Conservation (phyloP, 2,797 vertebrate species). For the Platalea minor region DNA sequence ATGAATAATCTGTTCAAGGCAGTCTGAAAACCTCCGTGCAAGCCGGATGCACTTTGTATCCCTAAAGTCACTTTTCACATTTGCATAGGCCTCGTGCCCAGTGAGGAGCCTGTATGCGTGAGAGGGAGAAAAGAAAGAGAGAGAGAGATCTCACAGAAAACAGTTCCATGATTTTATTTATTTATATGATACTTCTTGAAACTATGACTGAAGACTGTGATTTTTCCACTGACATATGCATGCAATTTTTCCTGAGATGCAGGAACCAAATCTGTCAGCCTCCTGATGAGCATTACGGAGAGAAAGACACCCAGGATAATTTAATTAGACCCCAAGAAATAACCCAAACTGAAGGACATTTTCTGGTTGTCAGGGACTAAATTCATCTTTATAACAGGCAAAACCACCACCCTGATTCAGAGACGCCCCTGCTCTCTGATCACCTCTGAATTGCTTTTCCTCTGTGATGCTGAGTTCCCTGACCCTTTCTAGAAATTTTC, state of each 20-base stretch:
- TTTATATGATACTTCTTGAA: background rate
- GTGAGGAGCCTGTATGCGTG: background rate
- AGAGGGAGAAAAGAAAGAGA: background rate
- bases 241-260: constrained; percentile 36
- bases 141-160: background rate
- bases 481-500: background rate
- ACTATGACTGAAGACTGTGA: constrained; percentile 33
- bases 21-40: background rate
- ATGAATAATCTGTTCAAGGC: constrained; percentile 38
- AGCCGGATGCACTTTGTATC: background rate
- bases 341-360: constrained; percentile 42
- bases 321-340: constrained; percentile 59
- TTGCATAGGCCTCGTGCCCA: background rate
- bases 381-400: constrained; percentile 17
- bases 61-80: background rate
- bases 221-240: constrained; percentile 32
- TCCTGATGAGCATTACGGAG: constrained; percentile 22
- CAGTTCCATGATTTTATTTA: background rate
- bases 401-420: background rate
- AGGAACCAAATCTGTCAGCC: constrained; percentile 35
- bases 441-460: background rate
- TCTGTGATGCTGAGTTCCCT: background rate
- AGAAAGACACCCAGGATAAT: constrained; percentile 42
- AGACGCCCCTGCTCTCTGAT: background rate
- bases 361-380: constrained; percentile 50